Evolutionary conservation across 2,797 vertebrate genomes (phyloP), one percentile per base, ranked within the genome.

Genomic region (Pyrocephalus nanus): DNA sequence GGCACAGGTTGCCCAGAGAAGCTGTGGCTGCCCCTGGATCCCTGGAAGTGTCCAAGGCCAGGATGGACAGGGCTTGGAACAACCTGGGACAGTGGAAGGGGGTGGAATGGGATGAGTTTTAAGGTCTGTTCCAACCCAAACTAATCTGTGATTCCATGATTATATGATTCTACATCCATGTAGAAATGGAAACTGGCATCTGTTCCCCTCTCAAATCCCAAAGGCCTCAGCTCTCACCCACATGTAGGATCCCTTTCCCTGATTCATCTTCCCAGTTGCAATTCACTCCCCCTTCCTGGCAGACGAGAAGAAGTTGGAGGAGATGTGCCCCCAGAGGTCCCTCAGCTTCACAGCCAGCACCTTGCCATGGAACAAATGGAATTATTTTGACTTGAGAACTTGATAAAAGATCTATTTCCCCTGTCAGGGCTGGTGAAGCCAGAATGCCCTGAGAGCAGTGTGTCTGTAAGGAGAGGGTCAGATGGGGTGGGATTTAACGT

Each of bases 51-150:
- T 0, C 26, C 62, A 23, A 69, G 42, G 12, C 17, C 70, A 34
- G 61, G 21, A 0, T 67, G 54, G 40, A 14, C 0, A 0, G 34
- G 3, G 8, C 26, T 61, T 25, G 48, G 64, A 75, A 26, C 22
- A 27, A 0, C 11, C 32, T 55, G 22, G 54, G 21, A 2, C 0
- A 2, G 32, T 23, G 34, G 42, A 0, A 61, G 47, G 29, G 36
- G 17, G 4, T 25, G 40, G 47, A 17, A 26, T 1, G 9, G 9
- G 34, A 36, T 42, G 18, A 5, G 6, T 11, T 55, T 81, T 69
- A 32, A 42, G 12, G 5, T 48, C 8, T 2, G 11, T 67, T n/a
- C 30, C 42, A 48, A 29, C 34, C 26, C 54, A 61, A 61, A 27
- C 22, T 15, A 27, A 25, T 32, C 15, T 3, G 40, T 32, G 26